Evolutionary conservation across 2,888 invertebrate genomes (phyloP).

Genomic region (Bombyx huttoni): DNA sequence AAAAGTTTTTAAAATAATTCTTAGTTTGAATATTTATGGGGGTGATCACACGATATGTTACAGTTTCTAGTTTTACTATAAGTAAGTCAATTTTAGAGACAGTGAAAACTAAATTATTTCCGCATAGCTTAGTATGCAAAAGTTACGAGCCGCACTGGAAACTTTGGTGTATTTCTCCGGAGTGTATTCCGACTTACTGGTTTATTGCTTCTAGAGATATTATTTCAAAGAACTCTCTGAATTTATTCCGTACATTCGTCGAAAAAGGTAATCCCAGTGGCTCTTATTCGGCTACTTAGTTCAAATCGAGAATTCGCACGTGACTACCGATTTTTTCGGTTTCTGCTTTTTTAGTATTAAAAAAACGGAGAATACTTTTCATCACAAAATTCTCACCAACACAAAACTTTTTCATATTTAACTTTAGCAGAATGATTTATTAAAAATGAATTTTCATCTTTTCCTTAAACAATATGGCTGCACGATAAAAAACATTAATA

Average conservation of each 20-base stretch:
- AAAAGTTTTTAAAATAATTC: too few relatives aligned
- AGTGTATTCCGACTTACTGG: conserved; percentile 62
- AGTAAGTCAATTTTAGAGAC: conserved; percentile 8
- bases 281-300: conserved; percentile 56
- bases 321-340: conserved; percentile 24
- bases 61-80: background rate
- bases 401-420: too few relatives aligned
- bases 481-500: background rate
- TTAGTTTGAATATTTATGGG: too few relatives aligned
- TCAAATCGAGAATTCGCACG: conserved; percentile 37
- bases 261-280: conserved; percentile 54
- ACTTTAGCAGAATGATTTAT: too few relatives aligned
- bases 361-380: background rate
- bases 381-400: background rate
- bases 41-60: too few relatives aligned
- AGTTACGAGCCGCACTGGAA: conserved; percentile 47
- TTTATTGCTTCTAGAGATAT: conserved; percentile 65
- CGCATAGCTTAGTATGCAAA: conserved; percentile 32
- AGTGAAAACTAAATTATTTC: conserved; percentile 35
- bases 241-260: conserved; percentile 57
- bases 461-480: background rate
- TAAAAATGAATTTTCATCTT: too few relatives aligned
- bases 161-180: conserved; percentile 57
- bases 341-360: background rate
- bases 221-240: conserved; percentile 64